Percentiles rank a stretch among this genome's conserved stretches.
Evolutionary conservation across 2,113 vertebrate species (phyloP).

Genomic region (Nerophis lumbriciformis): DNA sequence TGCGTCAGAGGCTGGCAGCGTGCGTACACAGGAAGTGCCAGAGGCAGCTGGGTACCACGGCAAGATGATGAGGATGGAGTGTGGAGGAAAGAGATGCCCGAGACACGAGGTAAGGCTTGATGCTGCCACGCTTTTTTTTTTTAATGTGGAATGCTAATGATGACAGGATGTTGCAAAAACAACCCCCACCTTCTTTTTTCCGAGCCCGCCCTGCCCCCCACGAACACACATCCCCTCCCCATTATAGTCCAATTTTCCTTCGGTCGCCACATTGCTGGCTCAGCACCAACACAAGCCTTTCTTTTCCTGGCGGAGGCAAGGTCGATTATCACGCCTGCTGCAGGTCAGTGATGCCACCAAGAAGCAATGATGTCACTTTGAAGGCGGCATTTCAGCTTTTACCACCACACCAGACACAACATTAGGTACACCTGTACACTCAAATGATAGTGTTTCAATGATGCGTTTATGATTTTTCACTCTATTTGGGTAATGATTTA

Average conservation of each 20-base stretch:
- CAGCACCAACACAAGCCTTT: conserved; percentile 45
- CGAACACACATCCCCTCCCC: not conserved
- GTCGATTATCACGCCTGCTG: conserved; percentile 44
- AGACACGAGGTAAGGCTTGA: not conserved
- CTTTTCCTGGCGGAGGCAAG: conserved; percentile 41
- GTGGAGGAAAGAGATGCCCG: not conserved
- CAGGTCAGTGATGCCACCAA: conserved; percentile 57
- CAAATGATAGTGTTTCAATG: too few species aligned
- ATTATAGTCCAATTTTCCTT: conserved; percentile 16
- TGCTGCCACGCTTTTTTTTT: not conserved
- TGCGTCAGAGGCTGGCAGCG: conserved; percentile 56
- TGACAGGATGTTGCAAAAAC: conserved; percentile 17
- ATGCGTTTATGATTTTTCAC: too few species aligned
- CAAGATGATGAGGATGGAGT: conserved; percentile 14
- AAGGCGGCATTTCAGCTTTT: not conserved
- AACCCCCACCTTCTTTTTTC: not conserved
- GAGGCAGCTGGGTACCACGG: conserved; percentile 22
- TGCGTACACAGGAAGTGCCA: conserved; percentile 56
- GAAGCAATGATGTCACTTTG: conserved; percentile 45
- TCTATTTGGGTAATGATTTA: too few species aligned
- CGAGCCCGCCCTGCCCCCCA: conserved; percentile 3
- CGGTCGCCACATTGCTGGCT: conserved; percentile 48
- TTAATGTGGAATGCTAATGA: not conserved
- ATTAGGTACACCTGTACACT: not conserved
- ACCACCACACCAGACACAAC: not conserved